These are phyloP conservation scores for Macrotrachela quadricornifera DNA, from an alignment of 1,140 invertebrate species.

Conservation along the genomic window DNA sequence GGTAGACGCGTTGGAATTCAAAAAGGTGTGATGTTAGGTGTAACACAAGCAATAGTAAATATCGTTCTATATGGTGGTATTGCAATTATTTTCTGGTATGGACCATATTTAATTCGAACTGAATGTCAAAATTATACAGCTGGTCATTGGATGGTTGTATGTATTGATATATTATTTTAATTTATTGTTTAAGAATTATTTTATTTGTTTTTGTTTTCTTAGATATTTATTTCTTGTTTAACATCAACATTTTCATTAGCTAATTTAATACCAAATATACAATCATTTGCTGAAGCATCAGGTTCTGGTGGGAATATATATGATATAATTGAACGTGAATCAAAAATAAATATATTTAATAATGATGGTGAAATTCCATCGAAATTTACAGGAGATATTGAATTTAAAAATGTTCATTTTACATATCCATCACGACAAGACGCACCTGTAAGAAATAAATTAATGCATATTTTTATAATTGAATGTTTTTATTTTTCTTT, in stretches of 20 bases:
- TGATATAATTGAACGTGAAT: too few species aligned
- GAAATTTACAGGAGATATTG: slow-evolving; percentile 18
- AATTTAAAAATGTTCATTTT: slow-evolving; percentile 26
- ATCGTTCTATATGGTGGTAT: neutral
- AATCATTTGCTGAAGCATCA: slow-evolving; percentile 51
- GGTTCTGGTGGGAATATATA: slow-evolving; percentile 35
- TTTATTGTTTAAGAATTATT: slow-evolving; percentile 55
- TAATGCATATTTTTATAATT: slow-evolving; percentile 14
- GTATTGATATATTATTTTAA: slow-evolving; percentile 47
- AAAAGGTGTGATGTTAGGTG: too few species aligned
- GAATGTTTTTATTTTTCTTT: neutral
- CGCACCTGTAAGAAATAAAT: slow-evolving; percentile 30
- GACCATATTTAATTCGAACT: neutral
- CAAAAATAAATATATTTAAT: too few species aligned
- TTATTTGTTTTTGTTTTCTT: too few species aligned
- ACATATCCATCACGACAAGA: slow-evolving; percentile 31
- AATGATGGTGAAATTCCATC: neutral
- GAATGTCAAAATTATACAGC: neutral
- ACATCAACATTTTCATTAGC: slow-evolving; percentile 22
- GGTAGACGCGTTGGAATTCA: too few species aligned
- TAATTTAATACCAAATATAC: slow-evolving; percentile 52
- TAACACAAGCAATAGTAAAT: neutral
- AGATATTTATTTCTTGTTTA: neutral
- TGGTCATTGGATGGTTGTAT: slow-evolving; percentile 4
- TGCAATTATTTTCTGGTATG: neutral